Conservation (phyloP, 2,113 vertebrate species). For the Nesoenas mayeri region DNA sequence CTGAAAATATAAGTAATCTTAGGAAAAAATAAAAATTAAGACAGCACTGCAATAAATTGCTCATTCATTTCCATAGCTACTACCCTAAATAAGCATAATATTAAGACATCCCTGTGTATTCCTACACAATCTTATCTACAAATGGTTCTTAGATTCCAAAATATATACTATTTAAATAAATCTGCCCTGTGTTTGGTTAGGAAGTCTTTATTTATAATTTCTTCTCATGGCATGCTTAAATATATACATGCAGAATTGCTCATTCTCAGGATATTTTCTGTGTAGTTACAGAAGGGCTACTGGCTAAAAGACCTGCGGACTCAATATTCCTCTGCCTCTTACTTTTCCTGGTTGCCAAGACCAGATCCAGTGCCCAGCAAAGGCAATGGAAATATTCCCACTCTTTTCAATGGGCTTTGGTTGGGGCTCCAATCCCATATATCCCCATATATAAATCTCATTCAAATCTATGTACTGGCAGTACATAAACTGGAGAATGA, state of each 20-base stretch:
- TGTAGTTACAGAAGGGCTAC: background rate
- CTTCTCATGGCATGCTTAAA: background rate
- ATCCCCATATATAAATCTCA: background rate
- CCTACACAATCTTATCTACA: background rate
- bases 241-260: background rate
- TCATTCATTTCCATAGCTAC: background rate
- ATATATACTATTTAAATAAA: background rate
- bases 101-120: background rate
- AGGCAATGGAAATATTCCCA: background rate
- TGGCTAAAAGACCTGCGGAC: background rate
- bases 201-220: background rate
- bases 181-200: background rate
- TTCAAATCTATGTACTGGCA: background rate
- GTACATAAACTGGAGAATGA: background rate
- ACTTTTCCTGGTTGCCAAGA: background rate
- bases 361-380: background rate
- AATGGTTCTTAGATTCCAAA: background rate
- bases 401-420: background rate
- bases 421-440: background rate
- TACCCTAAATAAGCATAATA: background rate
- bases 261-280: background rate
- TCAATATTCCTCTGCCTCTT: background rate
- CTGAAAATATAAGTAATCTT: background rate
- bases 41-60: background rate
- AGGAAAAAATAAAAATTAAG: background rate